These are phyloP conservation scores for Drosophila cardini DNA, from an alignment of 1,140 invertebrate genomes.

Conservation along the genomic window DNA sequence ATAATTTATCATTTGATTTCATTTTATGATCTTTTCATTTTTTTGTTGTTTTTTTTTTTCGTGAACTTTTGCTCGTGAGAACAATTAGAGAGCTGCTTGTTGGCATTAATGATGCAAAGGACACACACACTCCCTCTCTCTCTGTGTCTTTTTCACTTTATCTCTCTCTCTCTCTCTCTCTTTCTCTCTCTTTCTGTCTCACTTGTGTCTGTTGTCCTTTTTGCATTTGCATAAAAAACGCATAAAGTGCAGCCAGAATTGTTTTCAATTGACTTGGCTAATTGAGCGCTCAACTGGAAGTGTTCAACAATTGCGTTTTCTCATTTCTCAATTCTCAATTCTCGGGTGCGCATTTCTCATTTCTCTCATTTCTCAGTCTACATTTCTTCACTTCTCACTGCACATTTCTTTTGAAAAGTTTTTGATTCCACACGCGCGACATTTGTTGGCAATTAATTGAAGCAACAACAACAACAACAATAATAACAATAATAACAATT, in stretches of 20 bases:
- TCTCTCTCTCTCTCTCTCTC: background rate
- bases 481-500: slow-evolving; percentile 58
- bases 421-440: slow-evolving; percentile 33
- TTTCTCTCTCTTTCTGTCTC: background rate
- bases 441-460: slow-evolving; percentile 75
- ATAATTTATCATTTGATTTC: slow-evolving; percentile 82
- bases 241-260: slow-evolving; percentile 59
- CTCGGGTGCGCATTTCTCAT: background rate
- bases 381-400: background rate
- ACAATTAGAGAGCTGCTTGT: slow-evolving; percentile 44
- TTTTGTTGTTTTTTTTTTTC: slow-evolving; percentile 21
- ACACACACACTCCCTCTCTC: background rate
- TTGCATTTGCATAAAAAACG: slow-evolving; percentile 77
- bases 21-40: slow-evolving; percentile 14
- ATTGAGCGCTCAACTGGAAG: slow-evolving; percentile 68
- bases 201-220: slow-evolving; percentile 12
- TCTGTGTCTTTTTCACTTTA: background rate
- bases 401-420: background rate
- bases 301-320: background rate
- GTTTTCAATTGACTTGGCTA: slow-evolving; percentile 42
- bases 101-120: slow-evolving; percentile 61
- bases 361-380: background rate
- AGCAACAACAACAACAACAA: slow-evolving; percentile 34
- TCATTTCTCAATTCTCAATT: background rate
- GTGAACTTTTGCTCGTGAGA: slow-evolving; percentile 31